Conservation (phyloP, 2,113 vertebrate species). For the Eublepharis macularius region DNA sequence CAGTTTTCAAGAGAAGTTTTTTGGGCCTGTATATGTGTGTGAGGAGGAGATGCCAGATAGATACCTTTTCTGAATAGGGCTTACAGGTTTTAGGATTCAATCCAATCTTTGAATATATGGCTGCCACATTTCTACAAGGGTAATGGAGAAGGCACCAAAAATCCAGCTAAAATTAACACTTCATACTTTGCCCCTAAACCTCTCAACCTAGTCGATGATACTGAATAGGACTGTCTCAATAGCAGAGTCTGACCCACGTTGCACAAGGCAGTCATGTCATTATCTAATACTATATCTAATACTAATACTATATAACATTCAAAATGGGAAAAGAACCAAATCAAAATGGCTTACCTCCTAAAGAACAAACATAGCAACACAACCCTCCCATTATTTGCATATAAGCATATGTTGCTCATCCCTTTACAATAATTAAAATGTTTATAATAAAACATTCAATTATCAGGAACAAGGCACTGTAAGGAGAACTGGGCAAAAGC, state of each 20-base stretch:
- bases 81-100: too few species aligned
- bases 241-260: neutral
- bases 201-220: neutral
- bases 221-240: neutral
- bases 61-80: too few species aligned
- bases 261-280: neutral
- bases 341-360: neutral
- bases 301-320: neutral
- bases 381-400: neutral
- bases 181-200: neutral
- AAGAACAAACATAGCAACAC: neutral
- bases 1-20: too few species aligned
- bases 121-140: neutral
- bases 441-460: conserved; percentile 7
- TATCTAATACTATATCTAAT: neutral
- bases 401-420: neutral
- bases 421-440: conserved; percentile 18
- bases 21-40: too few species aligned
- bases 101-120: neutral
- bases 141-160: neutral
- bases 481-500: conserved; percentile 49
- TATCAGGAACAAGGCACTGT: conserved; percentile 21
- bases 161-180: neutral
- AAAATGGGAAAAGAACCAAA: neutral
- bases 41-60: too few species aligned